phyloP scores from a whole-genome alignment of 92 coral and sea anemone species.

The Meandrina meandrites region DNA sequence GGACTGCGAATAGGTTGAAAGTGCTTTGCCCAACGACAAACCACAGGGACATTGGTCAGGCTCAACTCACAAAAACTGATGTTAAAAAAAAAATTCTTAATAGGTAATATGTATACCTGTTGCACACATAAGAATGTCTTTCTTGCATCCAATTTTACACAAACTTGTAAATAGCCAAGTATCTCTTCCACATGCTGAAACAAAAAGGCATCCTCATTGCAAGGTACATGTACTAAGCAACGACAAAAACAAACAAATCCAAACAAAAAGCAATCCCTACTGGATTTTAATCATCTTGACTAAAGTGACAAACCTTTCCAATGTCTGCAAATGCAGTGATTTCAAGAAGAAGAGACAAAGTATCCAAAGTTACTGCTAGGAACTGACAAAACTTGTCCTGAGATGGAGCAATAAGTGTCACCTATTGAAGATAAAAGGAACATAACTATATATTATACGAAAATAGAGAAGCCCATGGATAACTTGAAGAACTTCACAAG shows the following conservation, averaged over 20 bases:
- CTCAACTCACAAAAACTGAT: too few species aligned
- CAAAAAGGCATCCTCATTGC: not conserved
- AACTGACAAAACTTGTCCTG: constrained; percentile 90
- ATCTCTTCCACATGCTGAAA: constrained; percentile 95
- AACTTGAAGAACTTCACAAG: not conserved
- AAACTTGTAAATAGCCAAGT: constrained; percentile 89
- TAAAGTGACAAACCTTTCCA: constrained; percentile 72
- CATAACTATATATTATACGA: not conserved
- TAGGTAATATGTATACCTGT: constrained; percentile 60
- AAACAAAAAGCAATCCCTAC: not conserved
- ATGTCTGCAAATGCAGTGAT: constrained; percentile 84
- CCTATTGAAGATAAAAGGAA: constrained; percentile 37
- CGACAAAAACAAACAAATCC: not conserved
- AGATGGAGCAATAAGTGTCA: constrained; percentile 56
- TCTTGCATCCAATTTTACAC: constrained; percentile 80
- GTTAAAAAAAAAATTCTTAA: too few species aligned
- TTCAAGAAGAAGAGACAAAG: constrained; percentile 85
- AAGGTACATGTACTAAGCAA: not conserved
- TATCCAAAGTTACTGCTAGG: constrained; percentile 65
- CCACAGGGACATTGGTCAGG: too few species aligned
- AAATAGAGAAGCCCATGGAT: not conserved
- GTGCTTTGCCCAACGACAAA: too few species aligned
- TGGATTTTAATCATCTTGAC: not conserved
- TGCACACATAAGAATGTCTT: constrained; percentile 91
- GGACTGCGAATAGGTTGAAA: too few species aligned